Conservation (phyloP, 2,797 vertebrate genomes). For the Rhodeus uyekii region DNA sequence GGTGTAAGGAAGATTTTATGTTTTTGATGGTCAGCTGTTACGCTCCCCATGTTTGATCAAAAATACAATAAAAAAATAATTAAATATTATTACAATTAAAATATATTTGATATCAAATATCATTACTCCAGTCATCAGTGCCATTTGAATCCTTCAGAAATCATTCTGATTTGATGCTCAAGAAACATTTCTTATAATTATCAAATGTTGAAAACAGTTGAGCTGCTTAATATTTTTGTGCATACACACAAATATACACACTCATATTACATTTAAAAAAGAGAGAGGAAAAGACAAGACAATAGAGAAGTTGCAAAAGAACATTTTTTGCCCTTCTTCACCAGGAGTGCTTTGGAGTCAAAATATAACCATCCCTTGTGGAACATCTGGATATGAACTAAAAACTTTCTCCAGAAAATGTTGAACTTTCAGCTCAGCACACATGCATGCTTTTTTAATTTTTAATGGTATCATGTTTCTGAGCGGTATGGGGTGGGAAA, state of each 20-base stretch:
- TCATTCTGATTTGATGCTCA: no score
- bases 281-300: neutral
- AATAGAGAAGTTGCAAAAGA: neutral
- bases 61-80: no score
- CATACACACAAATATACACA: no score
- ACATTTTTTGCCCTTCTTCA: neutral
- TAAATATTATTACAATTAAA: no score
- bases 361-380: neutral
- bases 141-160: no score
- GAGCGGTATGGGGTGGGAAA: neutral
- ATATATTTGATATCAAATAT: no score
- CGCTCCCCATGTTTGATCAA: no score
- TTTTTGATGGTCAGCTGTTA: neutral
- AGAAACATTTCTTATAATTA: no score
- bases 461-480: slow-evolving; percentile 31
- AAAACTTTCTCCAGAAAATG: slow-evolving; percentile 30
- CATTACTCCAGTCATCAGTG: no score
- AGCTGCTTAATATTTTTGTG: no score
- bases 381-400: slow-evolving; percentile 21
- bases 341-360: neutral
- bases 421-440: slow-evolving; percentile 29
- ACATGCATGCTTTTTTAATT: slow-evolving; percentile 31
- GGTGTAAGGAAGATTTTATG: neutral
- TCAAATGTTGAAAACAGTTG: no score
- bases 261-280: neutral